A percentile compares a stretch with the other conserved stretches of the same genome.
Evolutionary conservation across 2,113 vertebrate genomes (phyloP).

Genomic region (Peromyscus leucopus): DNA sequence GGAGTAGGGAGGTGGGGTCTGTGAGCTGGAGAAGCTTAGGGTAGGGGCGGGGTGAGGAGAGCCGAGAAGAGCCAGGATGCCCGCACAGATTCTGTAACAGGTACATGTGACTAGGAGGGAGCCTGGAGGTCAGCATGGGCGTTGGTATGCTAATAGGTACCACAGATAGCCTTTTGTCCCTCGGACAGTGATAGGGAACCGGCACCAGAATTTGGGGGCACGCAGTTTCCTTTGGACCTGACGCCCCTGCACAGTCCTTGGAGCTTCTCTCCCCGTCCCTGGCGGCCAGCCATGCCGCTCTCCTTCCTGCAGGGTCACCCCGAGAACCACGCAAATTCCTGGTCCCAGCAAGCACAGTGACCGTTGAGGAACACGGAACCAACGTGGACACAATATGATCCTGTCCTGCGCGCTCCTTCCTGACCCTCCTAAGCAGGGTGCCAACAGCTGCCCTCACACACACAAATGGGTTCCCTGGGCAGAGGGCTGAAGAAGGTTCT

Average conservation of each 20-base stretch:
- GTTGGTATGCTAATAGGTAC: not conserved
- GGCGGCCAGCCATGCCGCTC: not conserved
- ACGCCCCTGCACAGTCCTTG: not conserved
- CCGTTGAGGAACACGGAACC: not conserved
- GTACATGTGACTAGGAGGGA: not conserved
- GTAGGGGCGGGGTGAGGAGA: not conserved
- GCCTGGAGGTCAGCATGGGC: not conserved
- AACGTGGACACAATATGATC: not conserved
- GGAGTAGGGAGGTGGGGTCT: not conserved
- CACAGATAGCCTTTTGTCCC: not conserved
- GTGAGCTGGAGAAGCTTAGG: too few relatives aligned
- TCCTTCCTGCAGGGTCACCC: not conserved
- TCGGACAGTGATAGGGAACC: not conserved
- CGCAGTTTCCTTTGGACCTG: not conserved
- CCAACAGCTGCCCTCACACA: not conserved
- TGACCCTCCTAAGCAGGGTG: not conserved
- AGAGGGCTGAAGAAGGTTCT: constrained; percentile 26
- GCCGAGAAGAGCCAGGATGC: not conserved
- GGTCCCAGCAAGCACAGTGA: not conserved
- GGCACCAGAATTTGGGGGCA: not conserved
- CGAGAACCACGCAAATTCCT: not conserved
- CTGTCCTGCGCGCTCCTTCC: not conserved
- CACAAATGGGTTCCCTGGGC: not conserved
- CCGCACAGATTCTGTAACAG: not conserved
- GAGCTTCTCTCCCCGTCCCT: not conserved